A percentile compares a stretch with the other conserved stretches of the same genome.
These are phyloP conservation scores for Danio tinwini DNA, from an alignment of 2,797 vertebrate genomes.

Conservation along the genomic window DNA sequence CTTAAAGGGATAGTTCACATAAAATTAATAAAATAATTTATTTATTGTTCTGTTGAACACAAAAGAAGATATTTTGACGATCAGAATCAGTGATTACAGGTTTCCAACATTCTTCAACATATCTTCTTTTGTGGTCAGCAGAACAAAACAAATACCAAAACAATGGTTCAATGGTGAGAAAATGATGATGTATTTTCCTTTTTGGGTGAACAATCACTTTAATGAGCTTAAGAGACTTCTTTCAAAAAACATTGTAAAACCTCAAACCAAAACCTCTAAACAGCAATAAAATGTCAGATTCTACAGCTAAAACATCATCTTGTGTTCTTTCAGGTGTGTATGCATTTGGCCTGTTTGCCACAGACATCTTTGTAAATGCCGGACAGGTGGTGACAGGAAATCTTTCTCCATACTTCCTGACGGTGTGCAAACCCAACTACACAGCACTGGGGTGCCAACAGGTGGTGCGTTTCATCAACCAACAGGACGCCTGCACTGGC, in stretches of 20 bases:
- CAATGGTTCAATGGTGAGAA: too few species aligned
- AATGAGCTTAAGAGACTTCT: neutral
- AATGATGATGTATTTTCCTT: too few species aligned
- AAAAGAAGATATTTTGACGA: too few species aligned
- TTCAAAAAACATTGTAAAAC: neutral
- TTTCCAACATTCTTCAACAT: too few species aligned
- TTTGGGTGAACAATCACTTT: too few species aligned
- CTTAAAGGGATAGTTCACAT: too few species aligned
- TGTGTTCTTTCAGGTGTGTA: constrained; percentile 83
- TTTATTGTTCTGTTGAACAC: too few species aligned
- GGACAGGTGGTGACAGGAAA: constrained; percentile 91
- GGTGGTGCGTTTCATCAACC: constrained; percentile 83
- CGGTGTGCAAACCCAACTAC: constrained; percentile 92
- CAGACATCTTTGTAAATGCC: constrained; percentile 93
- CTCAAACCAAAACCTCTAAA: too few species aligned
- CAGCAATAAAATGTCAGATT: neutral
- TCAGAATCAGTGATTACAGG: too few species aligned
- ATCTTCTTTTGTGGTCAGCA: too few species aligned
- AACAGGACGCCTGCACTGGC: constrained; percentile 87
- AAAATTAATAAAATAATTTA: too few species aligned
- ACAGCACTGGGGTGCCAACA: constrained; percentile 90
- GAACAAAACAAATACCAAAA: too few species aligned
- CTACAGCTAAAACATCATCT: neutral
- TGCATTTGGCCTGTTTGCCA: constrained; percentile 89
- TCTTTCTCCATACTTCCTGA: constrained; percentile 86